Conservation (phyloP, 1,140 invertebrate species). For the Bombus terrestris region DNA sequence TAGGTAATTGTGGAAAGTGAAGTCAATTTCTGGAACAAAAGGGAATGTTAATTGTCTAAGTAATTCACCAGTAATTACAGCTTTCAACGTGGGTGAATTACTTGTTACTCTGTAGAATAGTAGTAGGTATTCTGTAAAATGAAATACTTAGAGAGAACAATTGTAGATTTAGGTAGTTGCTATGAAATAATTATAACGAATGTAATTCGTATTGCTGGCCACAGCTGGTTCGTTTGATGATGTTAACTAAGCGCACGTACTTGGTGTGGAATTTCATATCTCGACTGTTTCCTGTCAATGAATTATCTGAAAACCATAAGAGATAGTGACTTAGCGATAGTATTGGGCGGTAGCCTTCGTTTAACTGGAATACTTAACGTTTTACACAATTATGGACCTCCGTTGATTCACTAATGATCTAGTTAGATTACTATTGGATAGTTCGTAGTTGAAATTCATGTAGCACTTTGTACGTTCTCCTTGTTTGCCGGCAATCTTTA, state of each 20-base stretch:
- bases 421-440: background rate
- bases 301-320: slow-evolving; percentile 44
- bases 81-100: background rate
- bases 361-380: background rate
- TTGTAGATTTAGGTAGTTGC: background rate
- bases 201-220: background rate
- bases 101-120: background rate
- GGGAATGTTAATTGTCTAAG: background rate
- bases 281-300: slow-evolving; percentile 62
- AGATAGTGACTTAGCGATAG: slow-evolving; percentile 22
- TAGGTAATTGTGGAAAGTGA: background rate
- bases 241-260: background rate
- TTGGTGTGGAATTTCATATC: slow-evolving; percentile 32
- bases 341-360: slow-evolving; percentile 1
- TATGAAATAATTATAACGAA: background rate
- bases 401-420: slow-evolving; percentile 1
- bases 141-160: background rate
- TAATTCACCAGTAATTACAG: background rate
- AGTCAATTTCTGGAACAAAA: background rate
- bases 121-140: background rate
- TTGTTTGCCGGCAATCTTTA: slow-evolving; percentile 21
- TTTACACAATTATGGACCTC: background rate
- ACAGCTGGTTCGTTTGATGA: background rate
- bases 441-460: background rate
- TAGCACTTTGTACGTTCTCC: background rate